Conservation (phyloP, 1,140 invertebrate species). For the Neotoxoptera formosana region DNA sequence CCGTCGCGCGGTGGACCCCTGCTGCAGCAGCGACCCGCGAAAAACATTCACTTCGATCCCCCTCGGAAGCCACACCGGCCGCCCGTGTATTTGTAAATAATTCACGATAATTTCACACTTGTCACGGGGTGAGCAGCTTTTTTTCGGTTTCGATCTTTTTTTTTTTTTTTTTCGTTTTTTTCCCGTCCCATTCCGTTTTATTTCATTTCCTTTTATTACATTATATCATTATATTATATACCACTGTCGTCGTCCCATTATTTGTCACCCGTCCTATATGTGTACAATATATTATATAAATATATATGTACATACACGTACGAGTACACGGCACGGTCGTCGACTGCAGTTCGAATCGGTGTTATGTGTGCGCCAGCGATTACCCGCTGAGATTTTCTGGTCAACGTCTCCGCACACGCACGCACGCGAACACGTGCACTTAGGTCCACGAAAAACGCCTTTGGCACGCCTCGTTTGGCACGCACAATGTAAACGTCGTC, state of each 20-base stretch:
- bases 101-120: constrained; percentile 57
- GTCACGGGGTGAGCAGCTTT: constrained; percentile 47
- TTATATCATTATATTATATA: background rate
- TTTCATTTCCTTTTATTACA: constrained; percentile 46
- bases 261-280: constrained; percentile 20
- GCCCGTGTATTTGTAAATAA: constrained; percentile 51
- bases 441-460: constrained; percentile 30
- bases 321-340: background rate
- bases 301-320: too few relatives aligned
- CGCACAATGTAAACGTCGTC: background rate
- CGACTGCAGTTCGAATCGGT: background rate
- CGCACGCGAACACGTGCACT: background rate
- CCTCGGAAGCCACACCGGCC: background rate
- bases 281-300: background rate
- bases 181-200: background rate
- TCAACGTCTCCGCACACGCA: constrained; percentile 4
- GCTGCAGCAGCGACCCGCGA: background rate
- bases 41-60: constrained; percentile 41
- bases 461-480: constrained; percentile 42
- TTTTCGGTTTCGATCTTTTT: constrained; percentile 13
- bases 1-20: background rate
- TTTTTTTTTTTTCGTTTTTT: background rate
- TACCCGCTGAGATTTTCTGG: constrained; percentile 53
- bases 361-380: constrained; percentile 21
- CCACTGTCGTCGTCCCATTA: background rate